phyloP scores from a whole-genome alignment of 2,888 invertebrate species.

The Leucoma salicis region DNA sequence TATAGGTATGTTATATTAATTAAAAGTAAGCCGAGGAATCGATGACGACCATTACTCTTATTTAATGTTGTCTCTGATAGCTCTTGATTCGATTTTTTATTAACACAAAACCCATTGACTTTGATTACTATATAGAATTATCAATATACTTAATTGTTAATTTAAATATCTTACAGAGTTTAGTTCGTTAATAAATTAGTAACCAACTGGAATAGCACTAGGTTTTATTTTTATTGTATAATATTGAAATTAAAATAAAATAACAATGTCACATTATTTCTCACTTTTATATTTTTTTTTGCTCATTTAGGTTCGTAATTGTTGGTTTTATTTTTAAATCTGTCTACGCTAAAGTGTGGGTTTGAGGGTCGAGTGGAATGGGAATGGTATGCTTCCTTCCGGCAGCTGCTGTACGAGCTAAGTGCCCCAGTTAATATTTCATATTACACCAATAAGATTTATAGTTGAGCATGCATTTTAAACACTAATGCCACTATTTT shows the following conservation, averaged over 20 bases:
- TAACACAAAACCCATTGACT: not conserved
- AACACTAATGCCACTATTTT: too few relatives aligned
- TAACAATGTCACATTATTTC: too few relatives aligned
- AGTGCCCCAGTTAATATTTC: conserved; percentile 30
- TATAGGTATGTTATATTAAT: conserved; percentile 27
- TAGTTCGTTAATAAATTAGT: not conserved
- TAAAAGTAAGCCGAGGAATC: conserved; percentile 29
- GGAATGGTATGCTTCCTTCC: conserved; percentile 29
- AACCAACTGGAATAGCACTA: not conserved
- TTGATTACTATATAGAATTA: not conserved
- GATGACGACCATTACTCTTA: conserved; percentile 24
- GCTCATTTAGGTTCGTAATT: too few relatives aligned
- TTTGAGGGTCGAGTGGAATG: conserved; percentile 24
- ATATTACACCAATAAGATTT: conserved; percentile 30
- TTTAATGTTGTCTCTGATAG: conserved; percentile 12
- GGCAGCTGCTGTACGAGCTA: conserved; percentile 31
- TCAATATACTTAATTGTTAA: not conserved
- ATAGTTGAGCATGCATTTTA: too few relatives aligned
- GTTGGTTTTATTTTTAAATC: conserved; percentile 35
- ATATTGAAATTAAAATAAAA: too few relatives aligned
- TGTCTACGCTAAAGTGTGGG: conserved; percentile 40
- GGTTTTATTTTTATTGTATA: not conserved
- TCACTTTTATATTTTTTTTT: too few relatives aligned
- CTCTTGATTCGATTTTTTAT: conserved; percentile 1
- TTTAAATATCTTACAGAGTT: not conserved